phyloP scores from a whole-genome alignment of 1,140 invertebrate genomes.

The Phortica variegata region DNA sequence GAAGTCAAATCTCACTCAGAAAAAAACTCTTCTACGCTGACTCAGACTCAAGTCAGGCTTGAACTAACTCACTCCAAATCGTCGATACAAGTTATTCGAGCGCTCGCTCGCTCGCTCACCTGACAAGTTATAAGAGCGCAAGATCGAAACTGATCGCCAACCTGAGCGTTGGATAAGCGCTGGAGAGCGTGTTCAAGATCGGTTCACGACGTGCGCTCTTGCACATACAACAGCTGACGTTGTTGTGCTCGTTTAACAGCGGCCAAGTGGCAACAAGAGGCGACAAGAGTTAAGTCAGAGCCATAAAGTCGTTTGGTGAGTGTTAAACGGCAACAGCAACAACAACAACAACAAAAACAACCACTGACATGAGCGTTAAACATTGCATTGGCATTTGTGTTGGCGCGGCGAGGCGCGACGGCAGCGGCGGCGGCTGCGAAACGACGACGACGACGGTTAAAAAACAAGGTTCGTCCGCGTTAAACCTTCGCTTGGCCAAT shows the following conservation, averaged over 20 bases:
- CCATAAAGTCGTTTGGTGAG: no score
- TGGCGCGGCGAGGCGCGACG: no score
- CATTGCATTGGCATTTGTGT: constrained; percentile 4
- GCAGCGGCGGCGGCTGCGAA: background rate
- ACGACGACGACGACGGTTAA: constrained; percentile 27
- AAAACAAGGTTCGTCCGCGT: constrained; percentile 54
- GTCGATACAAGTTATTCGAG: no score
- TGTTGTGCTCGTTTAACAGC: no score
- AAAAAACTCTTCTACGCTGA: no score
- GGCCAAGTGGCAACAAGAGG: background rate
- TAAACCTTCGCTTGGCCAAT: constrained; percentile 53
- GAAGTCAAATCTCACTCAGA: no score
- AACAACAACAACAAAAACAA: background rate
- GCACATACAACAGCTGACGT: background rate
- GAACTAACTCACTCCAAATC: no score
- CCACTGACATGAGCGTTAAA: constrained; percentile 13
- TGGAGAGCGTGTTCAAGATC: constrained; percentile 8
- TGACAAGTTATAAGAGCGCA: constrained; percentile 16
- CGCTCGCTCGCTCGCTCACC: constrained; percentile 2
- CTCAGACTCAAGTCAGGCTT: no score
- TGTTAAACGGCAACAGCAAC: constrained; percentile 1
- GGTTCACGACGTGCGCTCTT: constrained; percentile 5
- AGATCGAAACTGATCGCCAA: no score
- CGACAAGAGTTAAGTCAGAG: background rate
- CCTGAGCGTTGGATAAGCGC: background rate